Evolutionary conservation across 2,797 vertebrate species (phyloP), one percentile per base, ranked within the genome.

Genomic region (Lagodon rhomboides): DNA sequence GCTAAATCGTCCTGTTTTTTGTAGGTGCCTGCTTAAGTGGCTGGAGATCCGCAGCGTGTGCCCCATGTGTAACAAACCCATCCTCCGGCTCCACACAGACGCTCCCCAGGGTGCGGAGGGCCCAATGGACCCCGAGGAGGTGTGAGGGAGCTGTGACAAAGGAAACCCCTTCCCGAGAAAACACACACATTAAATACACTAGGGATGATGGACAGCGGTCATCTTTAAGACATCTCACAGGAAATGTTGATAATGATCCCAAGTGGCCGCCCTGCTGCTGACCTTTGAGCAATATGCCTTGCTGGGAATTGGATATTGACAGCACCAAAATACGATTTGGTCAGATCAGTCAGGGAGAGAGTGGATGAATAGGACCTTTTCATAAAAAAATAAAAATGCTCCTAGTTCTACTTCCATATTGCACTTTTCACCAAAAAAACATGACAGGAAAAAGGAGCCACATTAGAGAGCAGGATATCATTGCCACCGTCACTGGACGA

Each of bases 1-100:
- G 5, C 44, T 46, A 46, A 15, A 15, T 46, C 4, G 16, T 46
- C 5, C 44, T 11, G 16, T 38, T 30, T 30, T 4, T 34, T 38
- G 9, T 38, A 97, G 96, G 95, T 96, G 96, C 93, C 94, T 97
- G 87, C 91, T 96, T 55, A 97, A 97, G 82, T 96, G 96, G 96
- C 92, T 97, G 83, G 96, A 97, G 93, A 96, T 97, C 79, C 96
- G 96, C 83, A 97, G 95, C 41, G 95, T 96, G 73, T 97, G 96
- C 83, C 96, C 96, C 18, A 96, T 96, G 96, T 97, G 96, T 68
- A 96, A 96, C 93, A 96, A 96, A 67, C 94, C 95, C 79, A 96
- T 96, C 89, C 93, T 95, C 79, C 94, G 96, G 82, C 92, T 96
- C 47, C 95, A 95, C 92, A 91, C 92, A 13, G 94, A 95, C 1